Evolutionary conservation across 2,888 invertebrate species (phyloP), one percentile per base, ranked within the genome.

Genomic region (Pogonocherus hispidulus): DNA sequence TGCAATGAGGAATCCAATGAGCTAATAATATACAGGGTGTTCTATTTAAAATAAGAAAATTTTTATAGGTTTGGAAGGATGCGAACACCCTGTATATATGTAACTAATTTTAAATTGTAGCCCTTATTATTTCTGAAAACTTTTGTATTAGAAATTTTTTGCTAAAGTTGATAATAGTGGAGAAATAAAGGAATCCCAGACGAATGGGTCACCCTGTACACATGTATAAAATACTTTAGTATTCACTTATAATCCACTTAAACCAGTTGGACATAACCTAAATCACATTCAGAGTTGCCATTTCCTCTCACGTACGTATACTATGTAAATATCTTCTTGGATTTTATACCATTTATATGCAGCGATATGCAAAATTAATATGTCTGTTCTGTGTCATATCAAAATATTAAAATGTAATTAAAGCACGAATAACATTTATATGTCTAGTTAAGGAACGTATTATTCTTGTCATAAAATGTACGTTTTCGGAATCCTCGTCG

Each of bases 391-490:
- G 20, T 46, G 57, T 59, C 57, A 41, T 23, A 59, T 59, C 57
- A 47, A 59, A 46, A 59, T 59, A 46, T 44, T 59, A 59, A 59
- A 59, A 59, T 20, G 44, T 47, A 59, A 59, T 59, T 59, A 59
- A 41, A 52, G 52, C 27, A 52, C 52, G 52, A 35, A 11, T 27
- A 52, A 32, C 19, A n/a, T 52, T 52, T 32, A 32, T 52, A 52
- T 32, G 19, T 52, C 32, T 32, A 32, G 27, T 22, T 9, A 32
- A 32, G 32, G 52, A 16, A 14, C 52, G 32, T 11, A 52, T 32
- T 32, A 52, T 32, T 52, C 32, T 32, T 52, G 52, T 52, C 52
- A 32, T 9, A 19, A 32, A 52, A 6, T 32, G 32, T 16, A 52
- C 52, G 52, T 52, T 52, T 52, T 18, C 52, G 2, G 22, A 16